phyloP scores from a whole-genome alignment of 2,797 vertebrate species.

The Tokudaia tokunoshimensis region DNA sequence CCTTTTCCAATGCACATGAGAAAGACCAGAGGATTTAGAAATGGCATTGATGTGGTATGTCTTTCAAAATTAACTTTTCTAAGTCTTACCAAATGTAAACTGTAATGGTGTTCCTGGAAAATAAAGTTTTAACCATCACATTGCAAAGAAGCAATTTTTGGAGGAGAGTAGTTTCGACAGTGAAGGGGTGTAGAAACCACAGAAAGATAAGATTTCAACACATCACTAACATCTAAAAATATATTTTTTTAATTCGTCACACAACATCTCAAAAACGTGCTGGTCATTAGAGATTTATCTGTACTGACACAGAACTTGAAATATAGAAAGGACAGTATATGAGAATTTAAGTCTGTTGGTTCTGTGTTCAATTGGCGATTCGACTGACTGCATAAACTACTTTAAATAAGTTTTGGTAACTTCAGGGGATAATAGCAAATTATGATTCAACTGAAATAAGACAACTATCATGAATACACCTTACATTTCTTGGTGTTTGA shows the following conservation, averaged over 20 bases:
- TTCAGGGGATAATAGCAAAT: neutral
- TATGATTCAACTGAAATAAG: neutral
- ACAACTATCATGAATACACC: neutral
- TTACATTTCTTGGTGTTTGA: neutral
- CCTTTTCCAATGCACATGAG: conserved; percentile 31
- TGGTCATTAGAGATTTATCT: neutral
- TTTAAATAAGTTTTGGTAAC: neutral
- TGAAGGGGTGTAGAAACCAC: neutral
- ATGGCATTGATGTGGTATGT: neutral
- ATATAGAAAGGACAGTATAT: neutral
- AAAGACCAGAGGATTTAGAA: conserved; percentile 46
- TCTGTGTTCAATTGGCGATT: neutral
- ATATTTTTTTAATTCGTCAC: neutral
- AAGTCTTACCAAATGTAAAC: conserved; percentile 43
- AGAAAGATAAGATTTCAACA: neutral
- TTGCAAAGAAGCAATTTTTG: neutral
- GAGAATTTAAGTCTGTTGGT: neutral
- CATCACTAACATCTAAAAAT: neutral
- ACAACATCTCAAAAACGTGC: neutral
- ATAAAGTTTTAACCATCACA: neutral
- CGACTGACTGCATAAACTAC: rapidly evolving
- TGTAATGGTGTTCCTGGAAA: neutral
- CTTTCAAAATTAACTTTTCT: conserved; percentile 64
- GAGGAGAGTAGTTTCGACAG: neutral
- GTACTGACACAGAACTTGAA: neutral